Base-by-base conservation (phyloP, 2,113 vertebrate genomes). In the Dermatemys mawii region DNA sequence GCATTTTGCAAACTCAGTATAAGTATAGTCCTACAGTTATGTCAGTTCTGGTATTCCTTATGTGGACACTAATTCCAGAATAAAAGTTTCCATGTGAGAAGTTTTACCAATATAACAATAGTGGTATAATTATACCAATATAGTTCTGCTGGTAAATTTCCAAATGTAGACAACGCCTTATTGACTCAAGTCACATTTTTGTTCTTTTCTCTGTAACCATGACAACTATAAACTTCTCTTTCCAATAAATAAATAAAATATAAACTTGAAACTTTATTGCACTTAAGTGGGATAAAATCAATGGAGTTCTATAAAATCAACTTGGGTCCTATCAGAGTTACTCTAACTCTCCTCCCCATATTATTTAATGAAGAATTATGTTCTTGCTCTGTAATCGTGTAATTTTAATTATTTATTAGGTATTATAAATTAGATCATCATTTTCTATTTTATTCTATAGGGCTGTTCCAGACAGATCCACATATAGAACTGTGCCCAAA, bases 401-500 rank as follows among this genome's bases (percentile, higher is more conserved):
- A 35, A 53, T 35, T 54, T 79, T 27, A 79, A 85, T 76, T 84
- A 29, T 41, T 89, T 22, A 21, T 70, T 79, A 41, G 29, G 2
- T 22, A 0, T 49, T 78, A 51, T 44, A 83, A 63, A 6, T 26
- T 83, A 84, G 83, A 35, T 16, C 4, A 86, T n/a, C 48, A 73
- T 89, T 55, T 84, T 29, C 12, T 38, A 84, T 32, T 80, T 70
- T 90, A 86, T 2, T 8, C 49, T 53, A 8, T 83, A 73, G 8
- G 44, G 83, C 38, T 78, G 4, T 67, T 82, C 46, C 90, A 6
- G 49, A 78, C 70, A 84, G 81, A 27, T 44, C 76, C 44, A 84
- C 3, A 24, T 0, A 0, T 26, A 81, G 13, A 73, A 78, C 13
- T 41, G 41, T 46, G 26, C 26, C 41, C 41, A 46, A 46, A 76